Conservation (phyloP, 1,140 invertebrate genomes). For the Meloidogyne floridensis region DNA sequence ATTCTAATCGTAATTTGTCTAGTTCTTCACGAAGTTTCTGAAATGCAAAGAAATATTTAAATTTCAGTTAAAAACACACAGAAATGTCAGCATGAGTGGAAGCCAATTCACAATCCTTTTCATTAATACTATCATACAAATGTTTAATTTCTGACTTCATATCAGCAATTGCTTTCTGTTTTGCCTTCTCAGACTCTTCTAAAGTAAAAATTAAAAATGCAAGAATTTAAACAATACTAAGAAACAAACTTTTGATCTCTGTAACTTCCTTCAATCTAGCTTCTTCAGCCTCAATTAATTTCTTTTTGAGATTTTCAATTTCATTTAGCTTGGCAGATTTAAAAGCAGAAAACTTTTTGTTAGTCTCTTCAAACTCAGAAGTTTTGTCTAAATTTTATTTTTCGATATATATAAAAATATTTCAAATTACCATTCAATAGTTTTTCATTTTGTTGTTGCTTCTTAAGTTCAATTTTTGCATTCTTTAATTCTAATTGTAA, state of each 20-base stretch:
- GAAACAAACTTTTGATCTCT: neutral
- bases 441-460: neutral
- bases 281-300: neutral
- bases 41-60: neutral
- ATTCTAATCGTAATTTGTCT: conserved; percentile 10
- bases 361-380: neutral
- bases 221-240: neutral
- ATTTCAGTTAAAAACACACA: neutral
- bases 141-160: conserved; percentile 30
- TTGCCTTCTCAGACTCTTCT: conserved; percentile 18
- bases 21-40: conserved; percentile 28
- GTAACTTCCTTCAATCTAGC: conserved; percentile 13
- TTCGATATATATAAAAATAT: neutral
- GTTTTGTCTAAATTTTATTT: neutral
- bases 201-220: neutral
- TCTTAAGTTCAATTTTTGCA: conserved; percentile 19
- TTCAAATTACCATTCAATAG: neutral
- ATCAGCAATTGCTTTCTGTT: conserved; percentile 28
- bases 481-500: conserved; percentile 24
- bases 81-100: conserved; percentile 29
- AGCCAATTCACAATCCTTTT: conserved; percentile 32
- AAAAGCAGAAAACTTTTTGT: neutral
- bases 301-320: neutral
- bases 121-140: conserved; percentile 26
- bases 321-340: neutral